Evolutionary conservation across 2,888 invertebrate genomes (phyloP).

Genomic region (Agonopterix alstromeriana): DNA sequence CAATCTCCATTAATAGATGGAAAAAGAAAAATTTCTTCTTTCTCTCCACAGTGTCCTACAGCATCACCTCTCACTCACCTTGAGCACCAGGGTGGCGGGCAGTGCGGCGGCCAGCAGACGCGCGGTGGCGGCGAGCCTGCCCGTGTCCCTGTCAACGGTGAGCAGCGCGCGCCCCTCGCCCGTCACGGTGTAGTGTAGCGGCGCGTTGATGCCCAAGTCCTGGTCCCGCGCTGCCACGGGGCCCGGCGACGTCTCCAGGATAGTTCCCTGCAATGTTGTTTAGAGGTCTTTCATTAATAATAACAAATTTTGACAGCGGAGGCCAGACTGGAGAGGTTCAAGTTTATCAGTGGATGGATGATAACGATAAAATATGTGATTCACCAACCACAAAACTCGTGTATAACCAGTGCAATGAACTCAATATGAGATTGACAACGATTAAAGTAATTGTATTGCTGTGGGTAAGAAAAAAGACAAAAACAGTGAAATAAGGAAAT

Average conservation of each 20-base stretch:
- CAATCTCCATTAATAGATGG: no score
- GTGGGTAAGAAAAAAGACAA: no score
- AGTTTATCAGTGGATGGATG: no score
- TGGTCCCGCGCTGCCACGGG: constrained; percentile 88
- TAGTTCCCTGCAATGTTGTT: constrained; percentile 66
- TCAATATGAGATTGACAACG: no score
- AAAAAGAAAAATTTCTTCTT: no score
- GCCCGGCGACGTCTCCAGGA: constrained; percentile 82
- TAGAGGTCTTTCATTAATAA: background rate
- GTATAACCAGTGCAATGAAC: no score
- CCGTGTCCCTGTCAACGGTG: constrained; percentile 79
- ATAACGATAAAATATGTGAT: no score
- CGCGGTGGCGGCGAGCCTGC: constrained; percentile 76
- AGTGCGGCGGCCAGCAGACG: constrained; percentile 77
- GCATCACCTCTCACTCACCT: constrained; percentile 57
- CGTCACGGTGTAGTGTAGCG: constrained; percentile 82
- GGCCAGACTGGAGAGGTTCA: no score
- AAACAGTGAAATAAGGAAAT: no score
- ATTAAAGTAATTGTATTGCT: no score
- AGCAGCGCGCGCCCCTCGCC: constrained; percentile 80
- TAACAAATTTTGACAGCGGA: background rate
- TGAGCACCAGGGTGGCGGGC: constrained; percentile 87
- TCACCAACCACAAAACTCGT: no score
- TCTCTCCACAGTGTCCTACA: no score
- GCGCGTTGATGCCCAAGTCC: constrained; percentile 85